Conservation (phyloP, 2,888 invertebrate genomes). For the Choristoneura rosaceana region DNA sequence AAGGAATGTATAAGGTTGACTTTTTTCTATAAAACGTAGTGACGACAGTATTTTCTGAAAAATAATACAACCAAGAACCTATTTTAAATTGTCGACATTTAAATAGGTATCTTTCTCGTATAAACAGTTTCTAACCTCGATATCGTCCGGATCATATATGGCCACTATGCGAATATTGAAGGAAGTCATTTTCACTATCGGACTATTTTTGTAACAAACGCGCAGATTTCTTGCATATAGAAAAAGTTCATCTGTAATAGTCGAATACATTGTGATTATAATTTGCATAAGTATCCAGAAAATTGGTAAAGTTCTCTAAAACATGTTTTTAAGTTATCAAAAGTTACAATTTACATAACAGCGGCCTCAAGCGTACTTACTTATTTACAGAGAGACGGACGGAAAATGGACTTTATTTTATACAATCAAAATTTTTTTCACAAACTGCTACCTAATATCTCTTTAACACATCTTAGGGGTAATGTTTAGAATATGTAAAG, state of each 20-base stretch:
- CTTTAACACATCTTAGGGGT: too few relatives aligned
- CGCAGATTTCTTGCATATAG: constrained; percentile 41
- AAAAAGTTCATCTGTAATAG: constrained; percentile 43
- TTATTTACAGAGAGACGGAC: too few relatives aligned
- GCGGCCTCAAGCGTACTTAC: too few relatives aligned
- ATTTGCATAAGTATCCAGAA: background rate
- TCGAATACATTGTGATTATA: background rate
- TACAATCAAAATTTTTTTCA: too few relatives aligned
- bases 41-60: constrained; percentile 58
- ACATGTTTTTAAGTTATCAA: too few relatives aligned
- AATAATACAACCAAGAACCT: background rate
- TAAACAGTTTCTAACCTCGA: constrained; percentile 45
- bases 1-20: constrained; percentile 62
- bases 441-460: too few relatives aligned
- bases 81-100: background rate
- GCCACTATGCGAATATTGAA: constrained; percentile 42
- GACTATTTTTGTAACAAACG: constrained; percentile 37
- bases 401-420: too few relatives aligned
- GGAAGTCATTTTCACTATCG: constrained; percentile 43
- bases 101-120: background rate
- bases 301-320: too few relatives aligned
- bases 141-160: constrained; percentile 47
- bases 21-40: constrained; percentile 63
- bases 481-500: background rate
- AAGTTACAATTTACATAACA: too few relatives aligned